Evolutionary conservation across 2,113 vertebrate species (phyloP), one percentile per base, ranked within the genome.

Genomic region (Hypomesus transpacificus): DNA sequence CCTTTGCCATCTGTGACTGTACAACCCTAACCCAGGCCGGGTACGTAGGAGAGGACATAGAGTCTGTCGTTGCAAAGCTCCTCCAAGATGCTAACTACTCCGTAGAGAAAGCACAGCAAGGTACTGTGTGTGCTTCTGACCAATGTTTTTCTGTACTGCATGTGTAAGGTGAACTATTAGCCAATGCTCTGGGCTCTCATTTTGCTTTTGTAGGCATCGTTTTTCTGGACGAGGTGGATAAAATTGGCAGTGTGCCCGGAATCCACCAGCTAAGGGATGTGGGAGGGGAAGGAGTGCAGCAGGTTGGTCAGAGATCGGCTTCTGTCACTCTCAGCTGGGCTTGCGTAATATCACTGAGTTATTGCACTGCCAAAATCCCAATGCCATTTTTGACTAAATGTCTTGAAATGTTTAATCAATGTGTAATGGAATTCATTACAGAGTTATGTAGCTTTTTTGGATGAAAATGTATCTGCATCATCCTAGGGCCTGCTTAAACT

Each of bases 221-320:
- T 77, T 96, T 96, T 80, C 89, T 96, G 92, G 95, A 96, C 85
- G 95, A 96, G 89, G 94, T 96, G 74, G 95, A 96, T 88, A 96
- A 96, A 87, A 96, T 96, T 86, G 94, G 95, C 89, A 96, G 94
- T 0, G 94, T 96, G 80, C 94, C 95, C 67, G 95, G 94, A 69
- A 96, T 96, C 80, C 95, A 96, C 87, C 95, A 96, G 78, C 83
- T 96, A 75, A 88, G 95, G 76, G 95, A 96, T 52, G 95, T 96
- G 17, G 94, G 94, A 68, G 95, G 95, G 86, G 95, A 96, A 91
- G 94, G 95, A 39, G 94, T 96, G 74, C 94, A 96, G 83, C 95
- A 96, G 90, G 95, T 95, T 82, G 87, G 91, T 46, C 39, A 46
- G 2, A 46, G 7, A 46, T 46, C 39, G 2, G 7, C 9, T 46